A percentile compares a stretch with the other conserved stretches of the same genome.
These are phyloP conservation scores for Neogobius melanostomus DNA, from an alignment of 2,113 vertebrate genomes.

Conservation along the genomic window DNA sequence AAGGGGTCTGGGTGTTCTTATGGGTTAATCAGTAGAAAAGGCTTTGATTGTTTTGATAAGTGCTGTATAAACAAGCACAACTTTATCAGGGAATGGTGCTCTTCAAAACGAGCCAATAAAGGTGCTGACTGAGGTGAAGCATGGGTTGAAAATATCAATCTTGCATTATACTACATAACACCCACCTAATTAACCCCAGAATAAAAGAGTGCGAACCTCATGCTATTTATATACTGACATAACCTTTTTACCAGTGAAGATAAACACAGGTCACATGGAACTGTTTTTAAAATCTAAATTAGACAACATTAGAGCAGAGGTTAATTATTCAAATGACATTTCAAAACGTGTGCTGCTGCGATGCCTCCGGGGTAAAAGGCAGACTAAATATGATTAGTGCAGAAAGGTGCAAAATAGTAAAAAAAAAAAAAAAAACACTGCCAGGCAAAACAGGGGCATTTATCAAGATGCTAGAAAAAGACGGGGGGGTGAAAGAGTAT, in stretches of 20 bases:
- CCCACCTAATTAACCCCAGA: conserved; percentile 38
- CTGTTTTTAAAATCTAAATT: conserved; percentile 8
- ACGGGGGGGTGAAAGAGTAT: background rate
- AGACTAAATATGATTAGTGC: conserved; percentile 20
- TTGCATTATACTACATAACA: conserved; percentile 42
- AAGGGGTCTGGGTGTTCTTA: too few species aligned
- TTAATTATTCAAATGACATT: conserved; percentile 51
- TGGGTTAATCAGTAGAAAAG: conserved; percentile 46
- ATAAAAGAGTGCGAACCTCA: conserved; percentile 43
- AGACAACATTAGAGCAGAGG: conserved; percentile 21
- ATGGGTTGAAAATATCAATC: conserved; percentile 41
- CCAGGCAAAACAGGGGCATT: background rate
- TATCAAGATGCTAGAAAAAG: background rate
- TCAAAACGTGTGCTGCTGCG: conserved; percentile 14
- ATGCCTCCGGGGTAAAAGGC: conserved; percentile 17
- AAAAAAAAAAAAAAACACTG: background rate
- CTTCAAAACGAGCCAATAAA: conserved; percentile 1
- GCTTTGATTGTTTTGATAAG: too few species aligned
- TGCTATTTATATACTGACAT: conserved; percentile 27
- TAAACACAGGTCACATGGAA: conserved; percentile 18
- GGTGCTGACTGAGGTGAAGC: conserved; percentile 22
- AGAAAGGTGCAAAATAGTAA: conserved; percentile 8
- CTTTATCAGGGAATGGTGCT: too few species aligned
- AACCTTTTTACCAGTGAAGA: conserved; percentile 24
- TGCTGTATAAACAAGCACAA: too few species aligned